Evolutionary conservation across 2,113 vertebrate genomes (phyloP).

Genomic region (Leptobrachium ailaonicum): DNA sequence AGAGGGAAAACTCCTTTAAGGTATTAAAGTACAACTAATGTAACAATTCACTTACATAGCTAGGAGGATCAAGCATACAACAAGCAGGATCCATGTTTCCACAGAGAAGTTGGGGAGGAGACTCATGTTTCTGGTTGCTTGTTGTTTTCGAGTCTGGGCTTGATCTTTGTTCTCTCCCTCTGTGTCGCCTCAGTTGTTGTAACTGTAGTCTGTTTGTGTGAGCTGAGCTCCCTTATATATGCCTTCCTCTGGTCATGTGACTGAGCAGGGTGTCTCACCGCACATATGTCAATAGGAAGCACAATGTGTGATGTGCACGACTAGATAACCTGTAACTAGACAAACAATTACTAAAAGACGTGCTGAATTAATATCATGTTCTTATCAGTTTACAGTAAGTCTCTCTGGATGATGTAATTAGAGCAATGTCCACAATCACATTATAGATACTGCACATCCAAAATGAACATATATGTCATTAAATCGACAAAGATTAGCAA

Average conservation of each 20-base stretch:
- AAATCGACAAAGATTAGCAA: no score
- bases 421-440: no score
- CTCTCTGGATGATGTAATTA: no score
- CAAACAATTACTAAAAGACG: no score
- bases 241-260: neutral
- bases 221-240: neutral
- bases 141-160: neutral
- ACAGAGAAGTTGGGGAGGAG: conserved; percentile 51
- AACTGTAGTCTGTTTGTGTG: neutral
- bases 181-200: neutral
- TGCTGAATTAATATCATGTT: no score
- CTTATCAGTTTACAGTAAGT: no score
- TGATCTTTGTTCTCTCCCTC: neutral
- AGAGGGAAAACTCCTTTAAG: no score
- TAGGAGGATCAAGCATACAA: conserved; percentile 53
- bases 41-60: conserved; percentile 59
- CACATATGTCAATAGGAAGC: neutral
- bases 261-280: neutral
- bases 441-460: no score
- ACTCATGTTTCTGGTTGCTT: conserved; percentile 14
- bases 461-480: no score
- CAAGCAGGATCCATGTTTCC: conserved; percentile 62
- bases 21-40: neutral
- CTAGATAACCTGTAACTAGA: no score
- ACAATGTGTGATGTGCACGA: neutral